Evolutionary conservation across 1,140 invertebrate species (phyloP), one percentile per base, ranked within the genome.

Genomic region (Drosophila aff.): DNA sequence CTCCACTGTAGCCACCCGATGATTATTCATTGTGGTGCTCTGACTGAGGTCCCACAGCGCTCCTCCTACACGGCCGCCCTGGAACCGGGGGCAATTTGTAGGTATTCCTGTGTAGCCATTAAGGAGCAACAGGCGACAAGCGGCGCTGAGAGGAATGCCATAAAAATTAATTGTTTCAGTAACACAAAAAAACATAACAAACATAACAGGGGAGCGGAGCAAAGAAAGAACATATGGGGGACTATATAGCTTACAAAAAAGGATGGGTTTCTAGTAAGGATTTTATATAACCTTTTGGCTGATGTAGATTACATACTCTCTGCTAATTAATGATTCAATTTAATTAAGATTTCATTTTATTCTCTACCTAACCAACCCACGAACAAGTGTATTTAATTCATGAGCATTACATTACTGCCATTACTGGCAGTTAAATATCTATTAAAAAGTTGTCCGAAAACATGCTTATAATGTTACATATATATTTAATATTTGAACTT

Each of bases 11-110:
- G 60, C 55, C 65, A 52, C 43, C 44, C 64, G 52, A 52, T 61
- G 65, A 87, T 89, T 80, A 89, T 81, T 87, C 64, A 86, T 77
- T 79, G 55, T 16, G 28, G 21, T 57, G 9, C 53, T n/a, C 31
- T 28, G 8, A 13, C 15, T 18, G 31, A 44, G 38, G 18, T 41
- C 36, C 53, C n/a, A 28, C 16, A n/a, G 36, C 38, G 47, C 26
- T 58, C 23, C 40, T 64, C 28, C 38, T 31, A 26, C 33, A 43
- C 36, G 33, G 3, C 57, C 49, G 28, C 31, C 28, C 33, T 10
- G 33, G 18, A 11, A 36, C 15, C n/a, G 2, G 0, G 33, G 57
- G 57, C 50, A 77, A 62, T 84, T 77, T 80, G 59, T 71, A 63
- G 53, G 44, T 31, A 46, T 53, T 60, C 53, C 28, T 31, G n/a